phyloP scores from a whole-genome alignment of 2,113 vertebrate species.

The Chloebia gouldiae region DNA sequence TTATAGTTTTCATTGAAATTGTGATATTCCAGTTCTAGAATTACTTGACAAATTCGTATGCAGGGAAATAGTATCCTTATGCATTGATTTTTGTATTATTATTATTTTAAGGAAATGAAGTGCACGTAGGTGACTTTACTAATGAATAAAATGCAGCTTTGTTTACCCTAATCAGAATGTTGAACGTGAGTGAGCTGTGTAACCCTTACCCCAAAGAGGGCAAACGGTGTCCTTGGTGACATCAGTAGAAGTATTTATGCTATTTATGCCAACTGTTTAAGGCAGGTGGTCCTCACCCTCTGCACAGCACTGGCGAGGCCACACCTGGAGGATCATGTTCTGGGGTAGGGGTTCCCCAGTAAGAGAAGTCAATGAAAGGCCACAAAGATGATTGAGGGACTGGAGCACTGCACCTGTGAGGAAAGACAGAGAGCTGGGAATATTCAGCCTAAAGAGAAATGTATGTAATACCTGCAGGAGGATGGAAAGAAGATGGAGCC shows the following conservation, averaged over 20 bases:
- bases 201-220: neutral
- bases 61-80: neutral
- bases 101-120: neutral
- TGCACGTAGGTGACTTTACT: rapidly evolving
- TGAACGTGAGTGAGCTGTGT: neutral
- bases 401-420: neutral
- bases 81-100: neutral
- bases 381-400: neutral
- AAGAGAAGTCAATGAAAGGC: neutral
- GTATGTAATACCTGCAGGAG: neutral
- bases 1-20: neutral
- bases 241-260: neutral
- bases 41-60: neutral
- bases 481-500: neutral
- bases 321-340: neutral
- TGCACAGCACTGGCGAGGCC: neutral
- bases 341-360: neutral
- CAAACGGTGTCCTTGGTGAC: neutral
- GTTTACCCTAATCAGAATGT: neutral
- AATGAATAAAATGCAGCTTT: neutral
- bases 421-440: neutral
- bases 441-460: neutral
- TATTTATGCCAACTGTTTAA: neutral
- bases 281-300: neutral
- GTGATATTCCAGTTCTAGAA: neutral